Conservation (phyloP, 1,140 invertebrate species). For the Akabosia matsudoensis region DNA sequence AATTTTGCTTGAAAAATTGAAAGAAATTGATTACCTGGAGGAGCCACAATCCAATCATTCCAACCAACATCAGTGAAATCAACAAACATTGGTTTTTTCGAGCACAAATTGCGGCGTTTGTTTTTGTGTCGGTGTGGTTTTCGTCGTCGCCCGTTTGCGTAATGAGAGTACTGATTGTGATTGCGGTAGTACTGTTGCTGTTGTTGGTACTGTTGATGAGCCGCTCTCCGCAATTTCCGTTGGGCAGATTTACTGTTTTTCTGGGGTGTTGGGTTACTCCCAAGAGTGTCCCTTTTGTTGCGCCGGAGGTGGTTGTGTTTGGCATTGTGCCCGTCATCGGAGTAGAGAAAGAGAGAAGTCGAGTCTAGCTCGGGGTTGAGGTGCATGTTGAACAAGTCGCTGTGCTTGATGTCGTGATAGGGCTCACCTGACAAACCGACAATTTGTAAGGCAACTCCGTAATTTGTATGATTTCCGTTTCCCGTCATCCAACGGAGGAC, state of each 20-base stretch:
- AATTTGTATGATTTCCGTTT: constrained; percentile 51
- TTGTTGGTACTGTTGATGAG: neutral
- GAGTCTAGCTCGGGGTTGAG: neutral
- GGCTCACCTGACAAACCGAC: constrained; percentile 31
- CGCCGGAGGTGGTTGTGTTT: constrained; percentile 45
- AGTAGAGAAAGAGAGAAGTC: constrained; percentile 71
- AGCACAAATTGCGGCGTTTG: constrained; percentile 72
- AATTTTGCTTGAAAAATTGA: too few species aligned
- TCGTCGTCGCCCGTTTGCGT: constrained; percentile 28
- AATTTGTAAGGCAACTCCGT: constrained; percentile 78
- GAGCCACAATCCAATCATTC: constrained; percentile 99
- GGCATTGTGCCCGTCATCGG: constrained; percentile 68
- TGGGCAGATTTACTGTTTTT: neutral
- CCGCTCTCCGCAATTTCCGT: neutral
- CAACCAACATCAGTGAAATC: constrained; percentile 95
- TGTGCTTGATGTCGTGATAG: neutral
- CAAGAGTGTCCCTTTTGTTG: constrained; percentile 32
- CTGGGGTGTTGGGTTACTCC: neutral
- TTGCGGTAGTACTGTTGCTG: neutral
- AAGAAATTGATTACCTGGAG: constrained; percentile 58
- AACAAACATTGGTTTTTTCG: constrained; percentile 82
- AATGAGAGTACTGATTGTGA: neutral
- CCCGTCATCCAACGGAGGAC: constrained; percentile 74
- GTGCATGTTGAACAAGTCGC: neutral
- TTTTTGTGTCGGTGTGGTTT: constrained; percentile 55